Conservation (phyloP, 2,797 vertebrate genomes). For the Erethizon dorsatum region DNA sequence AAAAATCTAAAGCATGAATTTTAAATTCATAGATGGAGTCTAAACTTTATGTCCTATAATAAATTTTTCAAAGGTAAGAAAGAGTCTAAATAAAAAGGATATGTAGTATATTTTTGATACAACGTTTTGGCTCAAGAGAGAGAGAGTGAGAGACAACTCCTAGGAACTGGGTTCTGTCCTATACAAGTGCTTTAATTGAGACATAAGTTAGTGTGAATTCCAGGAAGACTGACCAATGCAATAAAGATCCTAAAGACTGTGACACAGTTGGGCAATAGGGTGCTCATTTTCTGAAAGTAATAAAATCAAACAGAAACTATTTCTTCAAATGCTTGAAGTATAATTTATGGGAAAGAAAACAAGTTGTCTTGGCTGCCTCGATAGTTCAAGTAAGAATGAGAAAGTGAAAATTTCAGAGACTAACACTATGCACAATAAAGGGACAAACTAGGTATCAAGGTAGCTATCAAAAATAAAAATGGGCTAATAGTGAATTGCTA, state of each 20-base stretch:
- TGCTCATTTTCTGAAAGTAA: neutral
- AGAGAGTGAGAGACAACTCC: neutral
- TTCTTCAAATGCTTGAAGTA: neutral
- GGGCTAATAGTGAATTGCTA: neutral
- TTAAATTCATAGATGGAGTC: slow-evolving; percentile 48
- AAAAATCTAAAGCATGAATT: slow-evolving; percentile 46
- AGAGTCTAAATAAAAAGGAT: neutral
- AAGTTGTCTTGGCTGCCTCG: neutral
- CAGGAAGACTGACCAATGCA: neutral
- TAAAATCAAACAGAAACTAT: neutral
- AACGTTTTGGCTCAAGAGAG: neutral
- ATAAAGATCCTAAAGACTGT: neutral
- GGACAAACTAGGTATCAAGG: neutral
- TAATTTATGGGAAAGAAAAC: neutral
- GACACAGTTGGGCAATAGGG: neutral
- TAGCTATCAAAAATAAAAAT: neutral
- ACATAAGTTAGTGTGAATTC: neutral
- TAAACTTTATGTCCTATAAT: slow-evolving; percentile 58
- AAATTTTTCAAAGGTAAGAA: slow-evolving; percentile 67
- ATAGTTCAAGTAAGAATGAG: neutral
- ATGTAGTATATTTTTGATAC: neutral
- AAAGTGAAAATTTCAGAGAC: neutral
- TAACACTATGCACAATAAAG: neutral
- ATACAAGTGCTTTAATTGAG: neutral
- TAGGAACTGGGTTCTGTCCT: neutral